These are phyloP conservation scores for Myripristis murdjan DNA, from an alignment of 2,797 vertebrate species.

Conservation along the genomic window DNA sequence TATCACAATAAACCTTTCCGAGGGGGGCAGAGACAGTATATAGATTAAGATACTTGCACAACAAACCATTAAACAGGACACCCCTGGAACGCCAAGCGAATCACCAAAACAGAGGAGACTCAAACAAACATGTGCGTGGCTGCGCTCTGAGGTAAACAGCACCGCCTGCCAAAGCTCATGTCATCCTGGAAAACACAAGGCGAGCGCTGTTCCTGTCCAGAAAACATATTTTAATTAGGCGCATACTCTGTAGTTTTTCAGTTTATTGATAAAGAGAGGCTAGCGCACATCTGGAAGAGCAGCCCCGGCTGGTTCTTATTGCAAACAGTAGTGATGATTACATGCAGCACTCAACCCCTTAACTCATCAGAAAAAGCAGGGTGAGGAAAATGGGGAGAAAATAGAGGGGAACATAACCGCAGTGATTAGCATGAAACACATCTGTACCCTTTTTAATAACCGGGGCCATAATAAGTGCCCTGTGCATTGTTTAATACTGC, in stretches of 20 bases:
- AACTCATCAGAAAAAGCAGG: slow-evolving; percentile 11
- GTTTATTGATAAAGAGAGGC: slow-evolving; percentile 26
- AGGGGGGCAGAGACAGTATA: neutral
- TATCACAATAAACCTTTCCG: neutral
- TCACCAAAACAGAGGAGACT: neutral
- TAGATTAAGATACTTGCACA: slow-evolving; percentile 10
- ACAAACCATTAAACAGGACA: slow-evolving; percentile 19
- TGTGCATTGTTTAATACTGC: slow-evolving; percentile 66
- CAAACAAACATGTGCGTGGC: slow-evolving; percentile 19
- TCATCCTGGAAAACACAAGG: slow-evolving; percentile 22
- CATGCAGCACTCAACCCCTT: slow-evolving; percentile 6
- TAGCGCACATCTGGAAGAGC: slow-evolving; percentile 23
- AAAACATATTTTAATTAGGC: slow-evolving; percentile 23
- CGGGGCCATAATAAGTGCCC: slow-evolving; percentile 55
- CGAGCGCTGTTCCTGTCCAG: neutral
- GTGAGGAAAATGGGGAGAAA: slow-evolving; percentile 40
- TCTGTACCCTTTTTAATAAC: slow-evolving; percentile 70
- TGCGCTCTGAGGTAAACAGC: slow-evolving; percentile 3
- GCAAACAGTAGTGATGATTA: slow-evolving; percentile 20
- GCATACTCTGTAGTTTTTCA: slow-evolving; percentile 22
- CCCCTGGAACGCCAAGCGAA: slow-evolving; percentile 9
- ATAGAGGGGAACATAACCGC: slow-evolving; percentile 47
- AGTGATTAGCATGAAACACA: slow-evolving; percentile 68
- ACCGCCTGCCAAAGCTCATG: neutral
- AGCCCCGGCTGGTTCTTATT: slow-evolving; percentile 14